These are phyloP conservation scores for Polypedilum pembai DNA, from an alignment of 1,140 invertebrate species.

Conservation along the genomic window DNA sequence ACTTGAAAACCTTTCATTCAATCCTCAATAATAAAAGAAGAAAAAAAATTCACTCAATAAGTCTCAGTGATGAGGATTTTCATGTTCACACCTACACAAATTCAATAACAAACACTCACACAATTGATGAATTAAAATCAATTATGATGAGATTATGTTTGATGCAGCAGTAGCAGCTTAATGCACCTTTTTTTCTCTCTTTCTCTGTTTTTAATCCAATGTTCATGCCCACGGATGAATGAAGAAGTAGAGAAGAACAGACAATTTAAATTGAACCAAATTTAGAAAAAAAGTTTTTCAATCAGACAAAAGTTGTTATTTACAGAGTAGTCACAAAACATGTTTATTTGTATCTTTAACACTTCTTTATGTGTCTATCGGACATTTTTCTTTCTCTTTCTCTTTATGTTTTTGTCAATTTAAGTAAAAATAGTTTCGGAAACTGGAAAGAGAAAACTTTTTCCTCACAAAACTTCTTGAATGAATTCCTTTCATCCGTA, in stretches of 20 bases:
- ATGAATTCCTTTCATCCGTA: not conserved
- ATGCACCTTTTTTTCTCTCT: not conserved
- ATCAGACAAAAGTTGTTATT: no score
- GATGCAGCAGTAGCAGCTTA: not conserved
- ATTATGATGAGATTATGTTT: slow-evolving; percentile 22
- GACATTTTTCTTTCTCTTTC: not conserved
- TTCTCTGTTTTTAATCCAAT: slow-evolving; percentile 8
- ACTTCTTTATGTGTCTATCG: slow-evolving; percentile 7
- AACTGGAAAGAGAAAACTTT: not conserved
- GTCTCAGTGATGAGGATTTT: not conserved
- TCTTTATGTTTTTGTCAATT: not conserved
- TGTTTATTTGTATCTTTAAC: slow-evolving; percentile 26
- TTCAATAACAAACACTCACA: not conserved
- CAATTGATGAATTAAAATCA: slow-evolving; percentile 20
- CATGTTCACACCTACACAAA: slow-evolving; percentile 13
- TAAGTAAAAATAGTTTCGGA: not conserved
- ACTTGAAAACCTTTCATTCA: not conserved
- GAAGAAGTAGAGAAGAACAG: not conserved
- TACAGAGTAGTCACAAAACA: not conserved
- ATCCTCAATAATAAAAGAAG: no score
- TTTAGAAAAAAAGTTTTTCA: not conserved
- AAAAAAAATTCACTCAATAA: no score
- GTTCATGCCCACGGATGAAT: not conserved
- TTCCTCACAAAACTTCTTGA: not conserved
- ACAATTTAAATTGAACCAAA: not conserved